phyloP scores from a whole-genome alignment of 2,113 vertebrate species.

The Tychaedon coryphoeus region DNA sequence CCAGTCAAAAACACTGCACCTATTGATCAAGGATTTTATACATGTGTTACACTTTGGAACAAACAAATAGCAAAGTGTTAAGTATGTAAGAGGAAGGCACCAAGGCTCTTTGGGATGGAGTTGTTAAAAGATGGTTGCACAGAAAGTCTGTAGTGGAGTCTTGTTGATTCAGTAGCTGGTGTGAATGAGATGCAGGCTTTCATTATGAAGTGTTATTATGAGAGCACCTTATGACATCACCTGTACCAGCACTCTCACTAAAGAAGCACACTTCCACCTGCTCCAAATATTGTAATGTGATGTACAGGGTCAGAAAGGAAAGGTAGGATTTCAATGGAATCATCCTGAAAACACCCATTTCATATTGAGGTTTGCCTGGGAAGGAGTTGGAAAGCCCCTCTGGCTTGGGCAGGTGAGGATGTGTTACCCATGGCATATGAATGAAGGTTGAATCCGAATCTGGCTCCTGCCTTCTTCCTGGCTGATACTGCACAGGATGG shows the following conservation, averaged over 20 bases:
- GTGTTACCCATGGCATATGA: rapidly evolving
- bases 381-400: not conserved
- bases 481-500: not conserved
- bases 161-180: rapidly evolving
- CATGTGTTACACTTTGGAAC: not conserved
- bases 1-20: rapidly evolving
- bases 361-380: rapidly evolving
- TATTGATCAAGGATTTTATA: not conserved
- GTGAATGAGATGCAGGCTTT: not conserved
- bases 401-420: not conserved
- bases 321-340: not conserved
- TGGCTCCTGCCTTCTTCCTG: not conserved
- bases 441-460: not conserved
- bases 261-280: not conserved
- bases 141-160: not conserved
- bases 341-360: not conserved
- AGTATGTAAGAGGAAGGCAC: not conserved
- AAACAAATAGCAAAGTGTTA: not conserved
- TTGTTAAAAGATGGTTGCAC: not conserved
- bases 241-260: not conserved
- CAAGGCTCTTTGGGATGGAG: not conserved
- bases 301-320: not conserved
- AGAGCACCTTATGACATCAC: not conserved
- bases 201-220: not conserved
- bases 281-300: not conserved